These are phyloP conservation scores for Chaenogobius annularis DNA, from an alignment of 2,113 vertebrate genomes.

Conservation along the genomic window DNA sequence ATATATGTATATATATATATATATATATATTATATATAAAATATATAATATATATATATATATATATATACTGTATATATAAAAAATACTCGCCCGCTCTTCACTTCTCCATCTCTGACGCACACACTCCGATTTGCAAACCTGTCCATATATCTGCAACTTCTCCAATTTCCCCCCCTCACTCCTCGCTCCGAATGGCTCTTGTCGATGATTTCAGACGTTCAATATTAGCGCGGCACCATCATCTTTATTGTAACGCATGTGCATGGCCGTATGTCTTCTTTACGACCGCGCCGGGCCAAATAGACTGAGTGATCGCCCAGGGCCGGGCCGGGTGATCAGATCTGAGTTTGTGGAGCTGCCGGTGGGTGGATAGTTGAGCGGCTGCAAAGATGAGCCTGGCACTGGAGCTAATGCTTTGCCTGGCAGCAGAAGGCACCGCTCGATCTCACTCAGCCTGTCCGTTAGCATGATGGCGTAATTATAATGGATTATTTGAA, in stretches of 20 bases:
- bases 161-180: constrained; percentile 7
- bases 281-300: constrained; percentile 43
- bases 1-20: too few species aligned
- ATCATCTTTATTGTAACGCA: constrained; percentile 55
- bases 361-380: constrained; percentile 28
- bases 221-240: constrained; percentile 34
- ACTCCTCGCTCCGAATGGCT: constrained; percentile 31
- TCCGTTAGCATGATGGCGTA: constrained; percentile 13
- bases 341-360: constrained; percentile 37
- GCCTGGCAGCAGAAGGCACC: constrained; percentile 22
- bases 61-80: too few species aligned
- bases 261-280: constrained; percentile 49
- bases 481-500: constrained; percentile 7
- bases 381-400: constrained; percentile 8
- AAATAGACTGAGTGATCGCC: constrained; percentile 40
- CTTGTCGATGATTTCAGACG: constrained; percentile 36
- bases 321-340: constrained; percentile 16
- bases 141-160: constrained; percentile 23
- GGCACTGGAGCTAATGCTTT: constrained; percentile 21
- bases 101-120: constrained; percentile 3
- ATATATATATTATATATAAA: too few species aligned
- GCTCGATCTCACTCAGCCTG: constrained; percentile 1
- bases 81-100: too few species aligned
- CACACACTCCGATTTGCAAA: constrained; percentile 21
- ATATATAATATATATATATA: too few species aligned